These are phyloP conservation scores for Patella caerulea DNA, from an alignment of 2,888 invertebrate species.

Conservation along the genomic window DNA sequence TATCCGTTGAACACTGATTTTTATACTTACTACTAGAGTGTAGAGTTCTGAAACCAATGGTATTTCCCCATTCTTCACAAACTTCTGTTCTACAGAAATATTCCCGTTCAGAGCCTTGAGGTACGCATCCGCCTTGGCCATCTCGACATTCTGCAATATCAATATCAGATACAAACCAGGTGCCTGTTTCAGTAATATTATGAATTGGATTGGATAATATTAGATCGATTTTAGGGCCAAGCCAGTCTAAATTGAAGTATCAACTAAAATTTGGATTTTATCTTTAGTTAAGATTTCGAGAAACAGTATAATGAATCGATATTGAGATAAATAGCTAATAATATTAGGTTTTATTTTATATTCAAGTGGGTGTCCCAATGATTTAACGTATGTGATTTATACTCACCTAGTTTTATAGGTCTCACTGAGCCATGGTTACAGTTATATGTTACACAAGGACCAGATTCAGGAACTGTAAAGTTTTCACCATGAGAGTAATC, in stretches of 20 bases:
- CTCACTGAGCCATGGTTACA: not conserved
- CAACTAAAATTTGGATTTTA: no score
- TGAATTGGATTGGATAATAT: no score
- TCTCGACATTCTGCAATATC: not conserved
- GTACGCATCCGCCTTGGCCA: not conserved
- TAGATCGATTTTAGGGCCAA: no score
- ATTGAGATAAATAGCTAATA: no score
- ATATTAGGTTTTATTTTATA: no score
- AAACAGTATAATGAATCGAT: no score
- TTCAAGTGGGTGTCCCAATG: no score
- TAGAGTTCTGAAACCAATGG: not conserved
- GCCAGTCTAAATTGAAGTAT: no score
- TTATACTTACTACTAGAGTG: not conserved
- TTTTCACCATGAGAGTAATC: constrained; percentile 1
- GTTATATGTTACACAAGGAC: not conserved
- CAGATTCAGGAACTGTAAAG: not conserved
- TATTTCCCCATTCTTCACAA: not conserved
- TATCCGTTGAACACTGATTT: no score
- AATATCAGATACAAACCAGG: not conserved
- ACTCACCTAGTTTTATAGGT: constrained; percentile 1
- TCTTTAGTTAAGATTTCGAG: no score
- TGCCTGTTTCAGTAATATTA: no score
- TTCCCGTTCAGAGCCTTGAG: not conserved
- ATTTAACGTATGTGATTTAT: no score
- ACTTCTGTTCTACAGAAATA: not conserved